These are phyloP conservation scores for Shinisaurus crocodilurus DNA, from an alignment of 2,113 vertebrate genomes.

Conservation along the genomic window DNA sequence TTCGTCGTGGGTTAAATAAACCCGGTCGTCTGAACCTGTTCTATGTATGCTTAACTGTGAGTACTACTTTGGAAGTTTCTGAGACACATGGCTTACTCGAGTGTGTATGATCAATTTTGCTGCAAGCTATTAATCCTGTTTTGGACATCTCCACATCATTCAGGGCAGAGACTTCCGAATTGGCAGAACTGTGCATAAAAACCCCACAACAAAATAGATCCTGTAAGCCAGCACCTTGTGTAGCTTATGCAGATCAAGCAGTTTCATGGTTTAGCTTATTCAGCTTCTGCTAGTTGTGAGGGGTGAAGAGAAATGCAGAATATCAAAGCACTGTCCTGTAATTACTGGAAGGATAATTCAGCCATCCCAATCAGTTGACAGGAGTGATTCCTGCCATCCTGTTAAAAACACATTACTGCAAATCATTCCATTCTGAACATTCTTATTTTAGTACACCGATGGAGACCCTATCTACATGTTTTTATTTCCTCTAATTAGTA, in stretches of 20 bases:
- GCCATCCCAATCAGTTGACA: not conserved
- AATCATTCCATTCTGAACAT: not conserved
- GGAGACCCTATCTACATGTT: no score
- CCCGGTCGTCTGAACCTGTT: no score
- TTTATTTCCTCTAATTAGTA: not conserved
- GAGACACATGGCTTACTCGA: not conserved
- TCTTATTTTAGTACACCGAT: not conserved
- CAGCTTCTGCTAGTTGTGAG: not conserved
- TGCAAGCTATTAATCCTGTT: not conserved
- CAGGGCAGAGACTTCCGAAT: not conserved
- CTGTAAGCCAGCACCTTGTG: no score
- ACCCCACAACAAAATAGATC: no score
- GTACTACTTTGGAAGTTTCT: not conserved
- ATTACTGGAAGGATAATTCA: not conserved
- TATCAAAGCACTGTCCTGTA: not conserved
- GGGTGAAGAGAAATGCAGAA: not conserved
- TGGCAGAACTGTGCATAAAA: not conserved
- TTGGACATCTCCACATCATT: not conserved
- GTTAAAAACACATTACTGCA: not conserved
- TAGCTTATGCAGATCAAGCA: not conserved
- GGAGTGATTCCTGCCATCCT: not conserved
- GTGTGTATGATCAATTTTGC: not conserved
- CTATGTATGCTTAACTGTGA: constrained; percentile 8
- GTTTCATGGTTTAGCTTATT: not conserved
- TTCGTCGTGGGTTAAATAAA: no score